Evolutionary conservation across 2,888 invertebrate species (phyloP), one percentile per base, ranked within the genome.

Genomic region (Pemphredon lugubris): DNA sequence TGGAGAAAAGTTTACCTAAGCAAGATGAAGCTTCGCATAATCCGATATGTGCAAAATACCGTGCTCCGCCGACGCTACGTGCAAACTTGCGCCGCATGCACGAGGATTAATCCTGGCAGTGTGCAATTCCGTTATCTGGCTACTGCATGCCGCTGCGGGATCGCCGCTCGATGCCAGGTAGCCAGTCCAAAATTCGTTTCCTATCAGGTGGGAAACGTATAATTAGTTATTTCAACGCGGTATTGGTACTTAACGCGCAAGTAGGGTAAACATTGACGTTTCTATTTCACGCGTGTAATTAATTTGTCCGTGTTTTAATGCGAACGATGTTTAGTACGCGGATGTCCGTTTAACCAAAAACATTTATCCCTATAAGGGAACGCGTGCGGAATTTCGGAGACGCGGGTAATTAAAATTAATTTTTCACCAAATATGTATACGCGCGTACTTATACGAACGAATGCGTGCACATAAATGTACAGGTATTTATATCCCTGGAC

Each of bases 151-250:
- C 0, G 93, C 93, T 0, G 93, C 93, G 0, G 93, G 92, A 82
- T 93, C 93, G 0, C 93, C 93, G 0, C 93, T 93, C 0, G 90
- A 86, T 0, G 89, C 86, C 2, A 93, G 81, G 57, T 90, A 91
- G 14, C 92, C 92, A 2, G 87, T 79, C 95, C 95, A 95, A 85
- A 93, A 95, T 83, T 95, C 95, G 79, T 95, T 95, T 44, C 94
- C 95, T 87, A 45, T 3, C 13, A 6, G 26, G 23, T 23, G 2
- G 4, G 5, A 45, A 30, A 30, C n/a, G 16, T 39, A 9, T 34
- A 34, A 34, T 34, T 7, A n/a, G 34, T 7, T 2, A 9, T 6
- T 2, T 30, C 7, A 2, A 9, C 9, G 30, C 1, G 1, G 6
- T 30, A 1, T n/a, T n/a, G n/a, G n/a, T n/a, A n/a, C 2, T 30